Evolutionary conservation across 2,888 invertebrate genomes (phyloP), one percentile per base, ranked within the genome.

Genomic region (Ptilodon capucinus): DNA sequence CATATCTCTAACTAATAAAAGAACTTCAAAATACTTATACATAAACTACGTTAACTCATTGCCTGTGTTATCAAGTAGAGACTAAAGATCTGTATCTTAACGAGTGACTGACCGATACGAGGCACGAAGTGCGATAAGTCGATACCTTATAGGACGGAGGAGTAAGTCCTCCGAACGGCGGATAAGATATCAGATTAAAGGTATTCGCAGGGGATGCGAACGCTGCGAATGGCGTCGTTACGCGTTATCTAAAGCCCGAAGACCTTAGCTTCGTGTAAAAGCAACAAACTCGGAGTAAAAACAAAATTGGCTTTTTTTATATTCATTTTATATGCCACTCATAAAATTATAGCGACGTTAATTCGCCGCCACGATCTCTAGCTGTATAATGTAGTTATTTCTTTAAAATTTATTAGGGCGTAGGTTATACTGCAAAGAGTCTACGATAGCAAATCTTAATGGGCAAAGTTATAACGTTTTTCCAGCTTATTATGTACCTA

Each of bases 161-260:
- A n/a, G n/a, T n/a, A n/a, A n/a, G n/a, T n/a, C n/a, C n/a, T n/a
- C n/a, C n/a, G n/a, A n/a, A n/a, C n/a, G n/a, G n/a, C 28, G 34
- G 55, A 64, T 67, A 60, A 59, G 55, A 57, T 60, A 61, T 66
- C 63, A 55, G 60, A 60, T 67, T 54, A 48, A 46, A 43, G 52
- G 59, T 57, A 57, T 64, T 60, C 57, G 55, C 54, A 51, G 54
- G 57, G 63, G 64, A 59, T 50, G 42, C 41, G 44, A 57, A 43
- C 45, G 39, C 41, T 61, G 56, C 48, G 60, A 69, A 70, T 60
- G 62, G 58, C 57, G 60, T 62, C 65, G 56, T 71, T 65, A 64
- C 57, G 54, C 46, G 62, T 64, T 73, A 71, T 71, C 65, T 69
- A 51, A 60, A 59, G 47, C 68, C 56, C 47, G 48, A 42, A 52